A percentile compares a stretch with the other conserved stretches of the same genome.
These are phyloP conservation scores for Cheilosia grossa DNA, from an alignment of 2,888 invertebrate genomes.

Conservation along the genomic window DNA sequence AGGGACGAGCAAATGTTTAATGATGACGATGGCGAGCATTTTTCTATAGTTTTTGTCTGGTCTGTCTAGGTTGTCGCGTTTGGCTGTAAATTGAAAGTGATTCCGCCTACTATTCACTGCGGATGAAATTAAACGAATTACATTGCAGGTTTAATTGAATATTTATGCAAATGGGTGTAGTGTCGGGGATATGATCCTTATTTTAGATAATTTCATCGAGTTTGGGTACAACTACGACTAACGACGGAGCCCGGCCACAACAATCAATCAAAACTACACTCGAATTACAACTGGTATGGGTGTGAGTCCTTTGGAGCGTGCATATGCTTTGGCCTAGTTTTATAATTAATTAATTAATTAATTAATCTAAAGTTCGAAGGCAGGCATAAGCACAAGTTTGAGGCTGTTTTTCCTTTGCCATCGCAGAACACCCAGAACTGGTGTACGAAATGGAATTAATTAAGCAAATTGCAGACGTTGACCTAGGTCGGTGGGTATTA, in stretches of 20 bases:
- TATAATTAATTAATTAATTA: conserved; percentile 66
- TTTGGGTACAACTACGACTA: background rate
- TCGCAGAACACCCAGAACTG: no score
- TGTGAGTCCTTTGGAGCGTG: conserved; percentile 25
- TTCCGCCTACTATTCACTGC: background rate
- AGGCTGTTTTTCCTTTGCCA: background rate
- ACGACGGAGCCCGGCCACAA: background rate
- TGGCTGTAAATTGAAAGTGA: conserved; percentile 68
- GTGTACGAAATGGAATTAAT: conserved; percentile 7
- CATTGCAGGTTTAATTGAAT: conserved; percentile 64
- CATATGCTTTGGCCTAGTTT: conserved; percentile 45
- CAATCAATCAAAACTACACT: conserved; percentile 58
- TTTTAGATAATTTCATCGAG: background rate
- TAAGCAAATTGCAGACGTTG: conserved; percentile 20
- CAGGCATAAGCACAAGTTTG: background rate
- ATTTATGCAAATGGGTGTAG: conserved; percentile 66
- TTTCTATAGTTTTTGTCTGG: conserved; percentile 47
- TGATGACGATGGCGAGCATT: conserved; percentile 11
- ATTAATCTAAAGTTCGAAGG: conserved; percentile 16
- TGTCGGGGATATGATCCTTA: background rate
- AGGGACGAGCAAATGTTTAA: background rate
- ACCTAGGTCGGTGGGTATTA: conserved; percentile 20
- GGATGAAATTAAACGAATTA: conserved; percentile 65
- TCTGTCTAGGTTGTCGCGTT: conserved; percentile 1
- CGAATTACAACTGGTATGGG: background rate